Evolutionary conservation across 2,113 vertebrate species (phyloP).

Genomic region (Callopanchax toddi): DNA sequence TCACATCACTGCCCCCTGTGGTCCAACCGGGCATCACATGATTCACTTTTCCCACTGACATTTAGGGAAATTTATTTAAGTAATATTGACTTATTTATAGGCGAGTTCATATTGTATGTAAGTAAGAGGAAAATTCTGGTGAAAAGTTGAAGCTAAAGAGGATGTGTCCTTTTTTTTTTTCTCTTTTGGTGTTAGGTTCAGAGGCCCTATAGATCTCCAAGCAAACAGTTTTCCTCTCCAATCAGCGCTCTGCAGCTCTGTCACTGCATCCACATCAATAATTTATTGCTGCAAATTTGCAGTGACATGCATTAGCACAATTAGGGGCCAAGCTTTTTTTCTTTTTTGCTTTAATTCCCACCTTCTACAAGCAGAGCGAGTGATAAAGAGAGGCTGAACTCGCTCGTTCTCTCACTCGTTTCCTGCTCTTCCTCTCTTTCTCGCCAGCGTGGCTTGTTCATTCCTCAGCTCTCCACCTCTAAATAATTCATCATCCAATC

Average conservation of each 20-base stretch:
- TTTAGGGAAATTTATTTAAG: slow-evolving; percentile 19
- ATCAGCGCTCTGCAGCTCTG: slow-evolving; percentile 61
- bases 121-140: slow-evolving; percentile 9
- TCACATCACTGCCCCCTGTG: slow-evolving; percentile 85
- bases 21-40: slow-evolving; percentile 57
- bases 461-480: slow-evolving; percentile 80
- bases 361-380: slow-evolving; percentile 71
- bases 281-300: slow-evolving; percentile 78
- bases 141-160: slow-evolving; percentile 23
- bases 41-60: slow-evolving; percentile 9
- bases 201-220: slow-evolving; percentile 65
- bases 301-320: slow-evolving; percentile 77
- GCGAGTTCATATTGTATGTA: slow-evolving; percentile 4
- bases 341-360: slow-evolving; percentile 58
- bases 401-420: slow-evolving; percentile 45
- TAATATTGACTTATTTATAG: neutral
- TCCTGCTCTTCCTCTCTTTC: slow-evolving; percentile 56
- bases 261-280: slow-evolving; percentile 71
- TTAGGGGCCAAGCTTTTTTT: slow-evolving; percentile 65
- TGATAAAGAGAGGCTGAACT: slow-evolving; percentile 59
- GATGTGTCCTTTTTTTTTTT: slow-evolving; percentile 16
- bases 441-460: slow-evolving; percentile 67
- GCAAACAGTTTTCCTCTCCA: slow-evolving; percentile 70
- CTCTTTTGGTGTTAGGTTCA: slow-evolving; percentile 60
- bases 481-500: slow-evolving; percentile 88